These are phyloP conservation scores for Callipepla californica DNA, from an alignment of 2,113 vertebrate species.

Conservation along the genomic window DNA sequence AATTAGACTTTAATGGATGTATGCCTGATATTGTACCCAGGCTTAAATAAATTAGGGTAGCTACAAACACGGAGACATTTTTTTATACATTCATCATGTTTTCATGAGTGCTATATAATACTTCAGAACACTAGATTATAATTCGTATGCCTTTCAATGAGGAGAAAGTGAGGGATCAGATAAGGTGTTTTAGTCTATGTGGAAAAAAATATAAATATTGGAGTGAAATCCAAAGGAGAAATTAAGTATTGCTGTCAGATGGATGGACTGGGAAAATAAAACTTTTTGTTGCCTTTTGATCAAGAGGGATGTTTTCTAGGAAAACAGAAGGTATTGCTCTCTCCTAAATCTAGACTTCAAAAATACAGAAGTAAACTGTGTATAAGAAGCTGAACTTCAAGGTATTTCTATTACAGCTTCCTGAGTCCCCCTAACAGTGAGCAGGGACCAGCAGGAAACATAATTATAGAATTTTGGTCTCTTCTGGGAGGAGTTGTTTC, in stretches of 20 bases:
- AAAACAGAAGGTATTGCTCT: not conserved
- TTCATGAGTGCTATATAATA: not conserved
- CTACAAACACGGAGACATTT: not conserved
- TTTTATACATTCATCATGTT: not conserved
- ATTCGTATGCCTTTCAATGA: not conserved
- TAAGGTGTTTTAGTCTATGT: fast-evolving
- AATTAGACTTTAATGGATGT: not conserved
- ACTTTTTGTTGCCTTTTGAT: not conserved
- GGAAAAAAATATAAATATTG: not conserved
- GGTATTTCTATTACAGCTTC: not conserved
- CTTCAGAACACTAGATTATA: not conserved
- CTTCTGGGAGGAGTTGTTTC: not conserved
- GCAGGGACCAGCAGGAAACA: not conserved
- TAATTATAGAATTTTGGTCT: fast-evolving
- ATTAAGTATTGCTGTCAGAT: not conserved
- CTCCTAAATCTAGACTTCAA: not conserved
- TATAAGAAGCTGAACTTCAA: not conserved
- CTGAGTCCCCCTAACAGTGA: not conserved
- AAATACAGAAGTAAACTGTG: not conserved
- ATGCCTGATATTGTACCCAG: not conserved
- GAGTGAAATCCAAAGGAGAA: not conserved
- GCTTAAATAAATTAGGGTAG: not conserved
- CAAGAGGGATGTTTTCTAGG: not conserved
- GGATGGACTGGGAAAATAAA: not conserved
- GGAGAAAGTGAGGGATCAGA: not conserved